A percentile compares a stretch with the other conserved stretches of the same genome.
These are phyloP conservation scores for Sebastes elongatus DNA, from an alignment of 2,797 vertebrate species.

Conservation along the genomic window DNA sequence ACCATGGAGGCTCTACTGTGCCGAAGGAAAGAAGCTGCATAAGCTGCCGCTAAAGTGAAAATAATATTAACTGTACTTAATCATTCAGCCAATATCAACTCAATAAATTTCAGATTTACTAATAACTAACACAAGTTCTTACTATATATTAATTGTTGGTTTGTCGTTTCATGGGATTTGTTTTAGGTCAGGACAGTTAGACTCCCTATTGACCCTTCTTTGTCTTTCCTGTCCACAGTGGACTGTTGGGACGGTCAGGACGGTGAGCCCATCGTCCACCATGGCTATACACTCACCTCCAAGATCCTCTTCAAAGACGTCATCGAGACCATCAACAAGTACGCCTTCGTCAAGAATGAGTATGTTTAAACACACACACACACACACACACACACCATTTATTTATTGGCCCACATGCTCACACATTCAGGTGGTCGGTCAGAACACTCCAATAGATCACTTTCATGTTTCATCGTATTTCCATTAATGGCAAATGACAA, in stretches of 20 bases:
- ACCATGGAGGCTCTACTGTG: neutral
- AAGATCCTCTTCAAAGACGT: conserved; percentile 99
- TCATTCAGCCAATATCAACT: neutral
- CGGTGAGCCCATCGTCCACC: conserved; percentile 96
- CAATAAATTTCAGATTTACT: neutral
- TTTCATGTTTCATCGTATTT: neutral
- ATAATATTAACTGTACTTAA: neutral
- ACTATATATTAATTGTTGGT: neutral
- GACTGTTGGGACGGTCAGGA: conserved; percentile 99
- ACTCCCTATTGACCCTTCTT: neutral
- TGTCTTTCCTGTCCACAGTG: conserved; percentile 77
- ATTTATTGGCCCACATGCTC: neutral
- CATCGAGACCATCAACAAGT: conserved; percentile 98
- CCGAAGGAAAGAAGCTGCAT: neutral
- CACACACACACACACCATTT: neutral
- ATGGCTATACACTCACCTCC: conserved; percentile 97
- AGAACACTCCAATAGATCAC: neutral
- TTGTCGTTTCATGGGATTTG: neutral
- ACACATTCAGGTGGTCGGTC: neutral
- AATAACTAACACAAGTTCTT: too few relatives aligned
- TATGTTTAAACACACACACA: too few relatives aligned
- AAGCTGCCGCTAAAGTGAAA: neutral
- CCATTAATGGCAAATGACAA: neutral
- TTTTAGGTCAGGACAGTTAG: neutral
- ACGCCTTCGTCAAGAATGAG: conserved; percentile 93